phyloP scores from a whole-genome alignment of 2,113 vertebrate species.

The Daphoenositta chrysoptera region DNA sequence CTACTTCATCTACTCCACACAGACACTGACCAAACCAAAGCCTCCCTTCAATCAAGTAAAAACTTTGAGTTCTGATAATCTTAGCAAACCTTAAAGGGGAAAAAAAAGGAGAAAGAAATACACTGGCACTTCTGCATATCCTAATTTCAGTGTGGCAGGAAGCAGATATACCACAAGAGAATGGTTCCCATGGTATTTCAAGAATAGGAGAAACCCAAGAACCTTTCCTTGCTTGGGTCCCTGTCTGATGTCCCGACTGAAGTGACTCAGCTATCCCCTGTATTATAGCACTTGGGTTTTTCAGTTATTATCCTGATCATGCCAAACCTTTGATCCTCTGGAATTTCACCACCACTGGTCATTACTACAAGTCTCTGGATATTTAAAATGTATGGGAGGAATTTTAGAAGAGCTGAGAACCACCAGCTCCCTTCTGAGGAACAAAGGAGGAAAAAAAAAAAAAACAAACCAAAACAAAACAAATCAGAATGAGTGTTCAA shows the following conservation, averaged over 20 bases:
- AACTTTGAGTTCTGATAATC: background rate
- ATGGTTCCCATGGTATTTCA: constrained; percentile 36
- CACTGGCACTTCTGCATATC: background rate
- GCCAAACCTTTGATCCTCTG: constrained; percentile 25
- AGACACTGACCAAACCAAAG: background rate
- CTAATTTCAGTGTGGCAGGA: constrained; percentile 46
- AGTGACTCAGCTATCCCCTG: background rate
- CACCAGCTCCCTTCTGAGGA: background rate
- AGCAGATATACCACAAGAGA: constrained; percentile 18
- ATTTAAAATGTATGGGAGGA: background rate
- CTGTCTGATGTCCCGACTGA: background rate
- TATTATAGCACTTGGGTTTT: background rate
- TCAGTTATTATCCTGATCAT: background rate
- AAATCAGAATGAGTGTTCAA: background rate
- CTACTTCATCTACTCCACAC: background rate
- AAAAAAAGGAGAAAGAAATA: background rate
- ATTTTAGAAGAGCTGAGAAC: background rate
- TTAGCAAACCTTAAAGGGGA: background rate
- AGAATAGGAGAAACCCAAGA: background rate
- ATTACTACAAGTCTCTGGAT: background rate
- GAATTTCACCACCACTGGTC: background rate
- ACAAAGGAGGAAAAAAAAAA: no score
- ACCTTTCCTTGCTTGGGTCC: background rate
- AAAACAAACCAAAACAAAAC: background rate
- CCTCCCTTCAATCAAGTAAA: constrained; percentile 24